These are phyloP conservation scores for Charanyca ferruginea DNA, from an alignment of 2,888 invertebrate species.

Conservation along the genomic window DNA sequence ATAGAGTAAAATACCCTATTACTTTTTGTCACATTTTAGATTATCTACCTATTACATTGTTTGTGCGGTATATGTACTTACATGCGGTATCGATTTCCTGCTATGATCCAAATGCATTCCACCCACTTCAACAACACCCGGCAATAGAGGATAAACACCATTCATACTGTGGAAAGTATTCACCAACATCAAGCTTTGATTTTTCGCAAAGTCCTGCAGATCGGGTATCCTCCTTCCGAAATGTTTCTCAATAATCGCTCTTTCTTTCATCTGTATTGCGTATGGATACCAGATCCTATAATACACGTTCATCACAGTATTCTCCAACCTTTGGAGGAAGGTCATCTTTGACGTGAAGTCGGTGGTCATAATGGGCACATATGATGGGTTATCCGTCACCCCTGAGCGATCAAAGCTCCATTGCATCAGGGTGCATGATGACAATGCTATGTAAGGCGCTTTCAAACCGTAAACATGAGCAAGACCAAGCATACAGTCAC, in stretches of 20 bases:
- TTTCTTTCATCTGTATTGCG: constrained; percentile 78
- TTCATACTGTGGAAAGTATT: constrained; percentile 92
- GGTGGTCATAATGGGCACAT: constrained; percentile 89
- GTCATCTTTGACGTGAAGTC: constrained; percentile 86
- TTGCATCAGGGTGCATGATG: constrained; percentile 91
- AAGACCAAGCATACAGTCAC: constrained; percentile 92
- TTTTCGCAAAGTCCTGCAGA: constrained; percentile 87
- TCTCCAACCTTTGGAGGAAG: constrained; percentile 87
- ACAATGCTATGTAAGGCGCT: constrained; percentile 90
- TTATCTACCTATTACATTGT: too few species aligned
- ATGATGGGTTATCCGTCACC: constrained; percentile 87
- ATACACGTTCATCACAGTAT: constrained; percentile 74
- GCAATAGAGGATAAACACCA: constrained; percentile 90
- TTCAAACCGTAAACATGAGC: constrained; percentile 88
- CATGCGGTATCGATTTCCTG: constrained; percentile 84
- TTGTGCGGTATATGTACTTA: constrained; percentile 74
- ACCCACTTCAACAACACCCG: constrained; percentile 92
- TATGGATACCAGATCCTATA: constrained; percentile 81
- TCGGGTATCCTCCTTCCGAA: constrained; percentile 88
- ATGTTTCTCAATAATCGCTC: constrained; percentile 81
- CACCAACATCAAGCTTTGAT: constrained; percentile 89
- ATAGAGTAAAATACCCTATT: too few species aligned
- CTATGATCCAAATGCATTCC: constrained; percentile 90
- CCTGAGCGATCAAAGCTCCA: constrained; percentile 88
- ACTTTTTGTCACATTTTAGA: too few species aligned